Percentiles rank a stretch among this genome's conserved stretches.
Evolutionary conservation across 30 jellyfish, hydroid and myxozoan genomes (phyloP).

Genomic region (Phacellophora camtschatica): DNA sequence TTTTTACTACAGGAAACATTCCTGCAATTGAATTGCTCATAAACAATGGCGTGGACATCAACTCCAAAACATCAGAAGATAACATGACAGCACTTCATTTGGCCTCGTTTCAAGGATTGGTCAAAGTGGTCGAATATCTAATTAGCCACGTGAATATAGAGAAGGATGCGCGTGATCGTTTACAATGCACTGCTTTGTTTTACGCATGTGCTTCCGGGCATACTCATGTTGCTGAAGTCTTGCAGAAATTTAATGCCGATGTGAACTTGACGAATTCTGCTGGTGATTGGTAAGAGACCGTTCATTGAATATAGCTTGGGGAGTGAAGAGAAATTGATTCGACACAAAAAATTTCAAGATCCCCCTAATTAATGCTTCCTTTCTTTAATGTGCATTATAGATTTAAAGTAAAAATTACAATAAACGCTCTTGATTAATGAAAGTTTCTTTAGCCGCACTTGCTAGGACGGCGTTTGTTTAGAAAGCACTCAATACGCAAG

Average conservation of each 20-base stretch:
- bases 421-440: too few species aligned
- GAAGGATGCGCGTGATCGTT: conserved; percentile 20
- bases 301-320: too few species aligned
- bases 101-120: conserved; percentile 58
- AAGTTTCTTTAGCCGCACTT: too few species aligned
- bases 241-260: conserved; percentile 49
- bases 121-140: conserved; percentile 41
- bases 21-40: conserved; percentile 28
- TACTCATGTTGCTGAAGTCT: conserved; percentile 13
- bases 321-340: too few species aligned
- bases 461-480: too few species aligned
- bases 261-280: conserved; percentile 1
- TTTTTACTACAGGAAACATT: conserved; percentile 15
- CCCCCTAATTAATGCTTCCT: too few species aligned
- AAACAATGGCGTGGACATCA: conserved; percentile 26
- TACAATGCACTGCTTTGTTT: conserved; percentile 52
- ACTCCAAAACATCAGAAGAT: conserved; percentile 30
- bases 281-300: conserved; percentile 72
- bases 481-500: too few species aligned
- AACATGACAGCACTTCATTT: conserved; percentile 67
- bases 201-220: conserved; percentile 71
- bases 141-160: conserved; percentile 1
- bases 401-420: too few species aligned
- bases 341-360: too few species aligned
- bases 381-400: too few species aligned